Evolutionary conservation across 2,113 vertebrate genomes (phyloP).

Genomic region (Lampris incognitus): DNA sequence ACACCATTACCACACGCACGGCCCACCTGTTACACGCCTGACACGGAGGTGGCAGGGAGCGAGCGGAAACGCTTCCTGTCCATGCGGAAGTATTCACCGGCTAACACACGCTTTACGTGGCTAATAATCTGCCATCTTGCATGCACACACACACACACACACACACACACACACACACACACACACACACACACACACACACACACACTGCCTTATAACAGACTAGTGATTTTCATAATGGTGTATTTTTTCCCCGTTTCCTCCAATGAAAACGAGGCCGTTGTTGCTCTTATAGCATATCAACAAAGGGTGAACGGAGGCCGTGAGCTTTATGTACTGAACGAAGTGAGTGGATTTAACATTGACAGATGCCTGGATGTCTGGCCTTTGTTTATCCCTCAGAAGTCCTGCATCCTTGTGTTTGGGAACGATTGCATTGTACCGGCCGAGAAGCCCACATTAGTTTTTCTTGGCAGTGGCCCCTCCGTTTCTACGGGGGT

Average conservation of each 20-base stretch:
- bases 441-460: constrained; percentile 47
- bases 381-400: constrained; percentile 76
- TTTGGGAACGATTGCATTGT: constrained; percentile 76
- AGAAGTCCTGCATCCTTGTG: constrained; percentile 68
- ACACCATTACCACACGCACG: constrained; percentile 79
- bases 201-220: background rate
- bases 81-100: constrained; percentile 25
- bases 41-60: constrained; percentile 73
- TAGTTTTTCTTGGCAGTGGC: constrained; percentile 51
- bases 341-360: constrained; percentile 61
- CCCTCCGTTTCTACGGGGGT: constrained; percentile 42
- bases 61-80: constrained; percentile 76
- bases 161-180: too few species aligned
- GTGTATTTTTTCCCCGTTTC: background rate
- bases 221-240: background rate
- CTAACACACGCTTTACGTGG: background rate
- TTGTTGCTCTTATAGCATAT: background rate
- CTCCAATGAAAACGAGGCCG: background rate
- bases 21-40: constrained; percentile 87
- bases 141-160: too few species aligned
- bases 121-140: too few species aligned
- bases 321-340: constrained; percentile 51
- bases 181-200: too few species aligned
- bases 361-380: constrained; percentile 74
- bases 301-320: constrained; percentile 49